Conservation (phyloP, 1,140 invertebrate genomes). For the Nixonia krombeini region DNA sequence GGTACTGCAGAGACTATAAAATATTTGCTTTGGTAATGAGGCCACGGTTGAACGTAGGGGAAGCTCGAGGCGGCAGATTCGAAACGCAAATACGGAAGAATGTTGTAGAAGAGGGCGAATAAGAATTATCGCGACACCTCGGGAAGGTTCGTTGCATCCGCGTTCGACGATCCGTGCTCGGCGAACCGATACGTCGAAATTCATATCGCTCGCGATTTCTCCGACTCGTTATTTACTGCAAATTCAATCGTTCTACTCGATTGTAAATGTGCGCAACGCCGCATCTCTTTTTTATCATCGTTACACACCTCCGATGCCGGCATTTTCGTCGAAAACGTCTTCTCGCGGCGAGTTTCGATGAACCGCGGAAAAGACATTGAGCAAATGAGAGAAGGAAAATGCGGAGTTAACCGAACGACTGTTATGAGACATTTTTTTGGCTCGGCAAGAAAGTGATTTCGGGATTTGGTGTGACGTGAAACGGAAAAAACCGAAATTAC, state of each 20-base stretch:
- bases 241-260: background rate
- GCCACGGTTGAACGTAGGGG: slow-evolving; percentile 62
- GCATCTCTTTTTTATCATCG: no score
- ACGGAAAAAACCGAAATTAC: no score
- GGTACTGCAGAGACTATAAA: slow-evolving; percentile 67
- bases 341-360: no score
- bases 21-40: slow-evolving; percentile 73
- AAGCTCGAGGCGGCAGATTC: slow-evolving; percentile 57
- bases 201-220: slow-evolving; percentile 29
- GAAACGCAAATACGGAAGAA: slow-evolving; percentile 66
- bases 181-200: slow-evolving; percentile 41
- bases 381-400: no score
- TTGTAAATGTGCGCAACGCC: no score
- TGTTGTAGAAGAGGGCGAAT: slow-evolving; percentile 48
- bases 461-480: no score
- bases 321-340: no score
- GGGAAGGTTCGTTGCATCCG: slow-evolving; percentile 51
- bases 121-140: slow-evolving; percentile 62
- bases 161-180: slow-evolving; percentile 45
- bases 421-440: no score
- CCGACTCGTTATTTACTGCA: background rate
- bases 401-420: no score
- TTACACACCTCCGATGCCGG: no score
- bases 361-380: no score
- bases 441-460: no score